Evolutionary conservation across 1,140 invertebrate genomes (phyloP), one percentile per base, ranked within the genome.

Genomic region (Ectropis grisescens): DNA sequence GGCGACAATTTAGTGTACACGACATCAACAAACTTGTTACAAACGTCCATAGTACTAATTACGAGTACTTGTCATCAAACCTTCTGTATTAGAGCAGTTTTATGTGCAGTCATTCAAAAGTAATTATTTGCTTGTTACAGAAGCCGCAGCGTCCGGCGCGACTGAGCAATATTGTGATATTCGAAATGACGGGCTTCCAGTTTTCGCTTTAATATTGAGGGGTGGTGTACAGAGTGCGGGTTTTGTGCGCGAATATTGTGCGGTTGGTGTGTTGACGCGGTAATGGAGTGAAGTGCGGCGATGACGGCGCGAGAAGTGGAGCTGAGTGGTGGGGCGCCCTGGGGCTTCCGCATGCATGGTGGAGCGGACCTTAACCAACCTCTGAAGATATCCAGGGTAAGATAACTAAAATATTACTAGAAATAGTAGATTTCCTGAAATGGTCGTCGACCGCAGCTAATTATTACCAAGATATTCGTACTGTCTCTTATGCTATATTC

Each of bases 281-380:
- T 46, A 41, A 72, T 72, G 71, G 44, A 65, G 46, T 71, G 60
- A 71, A 37, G 47, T 54, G 40, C 33, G 22, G 40, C 44, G 52
- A 91, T 91, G 89, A 88, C 86, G 48, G 81, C 88, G 23, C 82
- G 88, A 51, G 87, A 90, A 78, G 87, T 93, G 49, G 84, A 87
- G 65, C 84, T 96, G 44, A 86, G 87, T 56, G 93, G 93, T 46
- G 93, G 93, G 29, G 88, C 91, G 58, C 93, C 93, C 36, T 95
- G 93, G 94, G 93, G 94, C 50, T 95, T 96, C 82, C 88, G 93
- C 31, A 91, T 95, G 88, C 90, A 92, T 68, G 93, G 91, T 30
- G 92, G 91, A 28, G 84, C 75, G 32, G 91, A 93, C 71, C 84
- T 87, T 28, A 88, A 89, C 66, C 88, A 89, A 65, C 89, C 90